These are phyloP conservation scores for Columba guinea DNA, from an alignment of 2,797 vertebrate genomes.

Conservation along the genomic window DNA sequence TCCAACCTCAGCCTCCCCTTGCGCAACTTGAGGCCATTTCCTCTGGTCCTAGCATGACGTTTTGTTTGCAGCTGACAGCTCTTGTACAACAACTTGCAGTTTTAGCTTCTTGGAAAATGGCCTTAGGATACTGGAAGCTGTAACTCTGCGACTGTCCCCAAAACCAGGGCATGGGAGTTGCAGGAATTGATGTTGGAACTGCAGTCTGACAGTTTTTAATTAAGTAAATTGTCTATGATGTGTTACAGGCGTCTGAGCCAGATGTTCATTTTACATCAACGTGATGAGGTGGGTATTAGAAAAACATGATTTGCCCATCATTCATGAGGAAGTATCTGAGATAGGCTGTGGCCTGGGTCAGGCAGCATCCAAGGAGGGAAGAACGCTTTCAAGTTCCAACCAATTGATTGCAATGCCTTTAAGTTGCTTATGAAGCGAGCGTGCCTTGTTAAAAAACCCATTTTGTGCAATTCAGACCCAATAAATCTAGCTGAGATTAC, in stretches of 20 bases:
- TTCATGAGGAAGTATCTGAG: not conserved
- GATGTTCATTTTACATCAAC: not conserved
- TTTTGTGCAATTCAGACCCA: not conserved
- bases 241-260: not conserved
- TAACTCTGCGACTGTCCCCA: not conserved
- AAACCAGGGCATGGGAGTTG: not conserved
- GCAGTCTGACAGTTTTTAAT: not conserved
- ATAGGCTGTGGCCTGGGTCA: not conserved
- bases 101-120: not conserved
- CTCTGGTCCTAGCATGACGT: too few species aligned
- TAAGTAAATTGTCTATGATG: not conserved
- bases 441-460: fast-evolving
- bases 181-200: not conserved
- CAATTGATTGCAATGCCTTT: not conserved
- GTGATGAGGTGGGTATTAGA: not conserved
- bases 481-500: not conserved
- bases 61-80: not conserved
- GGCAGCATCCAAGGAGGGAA: not conserved
- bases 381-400: not conserved
- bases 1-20: too few species aligned
- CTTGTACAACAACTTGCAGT: not conserved
- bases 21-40: too few species aligned
- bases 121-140: not conserved
- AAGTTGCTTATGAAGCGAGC: fast-evolving
- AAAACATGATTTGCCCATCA: not conserved